phyloP scores from a whole-genome alignment of 2,888 invertebrate species.

The Neoascia interrupta region DNA sequence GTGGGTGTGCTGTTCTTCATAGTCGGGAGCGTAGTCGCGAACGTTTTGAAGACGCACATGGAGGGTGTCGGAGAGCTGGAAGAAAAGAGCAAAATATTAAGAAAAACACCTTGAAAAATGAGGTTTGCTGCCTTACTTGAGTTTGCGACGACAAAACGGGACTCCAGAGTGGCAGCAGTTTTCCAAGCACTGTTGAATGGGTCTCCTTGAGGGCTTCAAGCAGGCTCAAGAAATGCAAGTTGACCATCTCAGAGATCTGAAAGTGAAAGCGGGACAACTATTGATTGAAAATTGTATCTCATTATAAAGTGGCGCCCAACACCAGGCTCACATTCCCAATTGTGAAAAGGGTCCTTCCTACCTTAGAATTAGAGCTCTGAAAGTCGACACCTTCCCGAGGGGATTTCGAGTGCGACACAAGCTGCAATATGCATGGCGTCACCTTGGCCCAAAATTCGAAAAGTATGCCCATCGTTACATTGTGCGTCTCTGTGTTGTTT shows the following conservation, averaged over 20 bases:
- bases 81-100: background rate
- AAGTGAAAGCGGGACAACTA: too few species aligned
- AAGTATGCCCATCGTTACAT: constrained; percentile 89
- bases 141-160: constrained; percentile 96
- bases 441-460: constrained; percentile 99
- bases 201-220: constrained; percentile 97
- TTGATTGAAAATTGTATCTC: background rate
- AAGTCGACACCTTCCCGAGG: constrained; percentile 81
- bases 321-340: too few species aligned
- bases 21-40: constrained; percentile 87
- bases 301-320: background rate
- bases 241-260: constrained; percentile 98
- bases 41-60: constrained; percentile 92
- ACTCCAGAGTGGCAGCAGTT: constrained; percentile 96
- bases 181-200: constrained; percentile 94
- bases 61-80: constrained; percentile 92
- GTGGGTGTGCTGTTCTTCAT: constrained; percentile 78
- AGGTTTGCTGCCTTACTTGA: constrained; percentile 82
- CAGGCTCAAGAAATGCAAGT: constrained; percentile 96
- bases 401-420: constrained; percentile 94
- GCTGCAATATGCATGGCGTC: constrained; percentile 95
- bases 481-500: constrained; percentile 86
- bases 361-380: constrained; percentile 73
- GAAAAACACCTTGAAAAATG: background rate
- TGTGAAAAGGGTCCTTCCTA: too few species aligned